These are phyloP conservation scores for Lysandra bellargus DNA, from an alignment of 2,888 invertebrate genomes.

Conservation along the genomic window DNA sequence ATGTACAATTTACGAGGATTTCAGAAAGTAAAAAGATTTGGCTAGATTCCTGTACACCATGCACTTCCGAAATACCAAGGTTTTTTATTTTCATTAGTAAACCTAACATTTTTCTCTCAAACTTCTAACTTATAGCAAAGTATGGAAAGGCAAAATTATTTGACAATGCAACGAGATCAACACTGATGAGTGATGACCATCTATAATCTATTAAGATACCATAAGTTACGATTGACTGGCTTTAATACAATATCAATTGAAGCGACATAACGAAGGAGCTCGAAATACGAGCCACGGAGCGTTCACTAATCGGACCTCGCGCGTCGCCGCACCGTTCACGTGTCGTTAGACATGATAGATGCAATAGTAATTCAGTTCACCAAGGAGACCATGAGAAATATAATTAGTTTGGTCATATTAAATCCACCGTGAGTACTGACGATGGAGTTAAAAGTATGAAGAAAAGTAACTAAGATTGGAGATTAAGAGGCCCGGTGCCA, in stretches of 20 bases:
- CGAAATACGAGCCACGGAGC: constrained; percentile 62
- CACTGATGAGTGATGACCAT: background rate
- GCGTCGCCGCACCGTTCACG: constrained; percentile 60
- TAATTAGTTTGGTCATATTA: constrained; percentile 11
- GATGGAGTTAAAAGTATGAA: background rate
- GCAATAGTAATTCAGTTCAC: constrained; percentile 36
- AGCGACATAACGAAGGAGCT: constrained; percentile 47
- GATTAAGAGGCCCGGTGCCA: background rate
- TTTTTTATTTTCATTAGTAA: too few species aligned
- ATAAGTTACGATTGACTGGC: constrained; percentile 26
- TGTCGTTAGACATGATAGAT: constrained; percentile 60
- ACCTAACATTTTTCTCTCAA: too few species aligned
- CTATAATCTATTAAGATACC: constrained; percentile 24
- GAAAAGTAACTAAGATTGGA: background rate
- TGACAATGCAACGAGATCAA: background rate
- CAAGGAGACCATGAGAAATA: constrained; percentile 8
- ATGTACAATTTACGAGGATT: too few species aligned
- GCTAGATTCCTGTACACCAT: too few species aligned
- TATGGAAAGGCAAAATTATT: too few species aligned
- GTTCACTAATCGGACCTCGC: constrained; percentile 69
- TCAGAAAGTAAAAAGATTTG: too few species aligned
- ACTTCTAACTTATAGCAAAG: too few species aligned
- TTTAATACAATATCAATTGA: constrained; percentile 37
- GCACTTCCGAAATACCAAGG: too few species aligned
- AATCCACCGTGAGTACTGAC: background rate